Base-by-base conservation (phyloP, 2,113 vertebrate genomes). In the Poecilia latipinna region DNA sequence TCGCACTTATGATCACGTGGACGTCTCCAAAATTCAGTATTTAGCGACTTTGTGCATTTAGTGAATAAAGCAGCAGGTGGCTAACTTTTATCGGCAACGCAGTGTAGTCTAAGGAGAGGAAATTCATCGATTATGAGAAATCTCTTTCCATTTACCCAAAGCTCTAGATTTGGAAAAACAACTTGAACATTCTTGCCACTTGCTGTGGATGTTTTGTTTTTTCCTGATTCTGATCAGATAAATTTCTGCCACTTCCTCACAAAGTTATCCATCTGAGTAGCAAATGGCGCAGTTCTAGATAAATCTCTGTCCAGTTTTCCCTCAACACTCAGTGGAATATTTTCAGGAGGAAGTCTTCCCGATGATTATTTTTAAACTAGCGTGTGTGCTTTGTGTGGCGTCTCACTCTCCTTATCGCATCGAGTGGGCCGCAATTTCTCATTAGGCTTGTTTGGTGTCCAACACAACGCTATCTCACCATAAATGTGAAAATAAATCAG, bases 401-500 rank as follows among this genome's bases (percentile, higher is more conserved):
- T 67, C 24, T 74, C 12, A 33, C 4, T 65, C 65, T 48, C 11
- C 19, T 6, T 22, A 24, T 54, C 6, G 4, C 12, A 42, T 15
- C 2, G 10, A 37, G 10, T 11, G 2, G 10, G 10, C 10, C 35
- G 10, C 10, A 37, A 37, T 11, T 37, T 37, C 35, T 37, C 35
- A 37, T 10, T 12, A 12, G 0, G 35, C 35, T 37, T 11, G 35
- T 37, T 37, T 11, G 2, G 6, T 48, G 4, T 19, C 8, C 35
- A 2, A 1, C 35, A 37, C 35, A 11, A 37, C 35, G 35, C 8
- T 37, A 37, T 37, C 35, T 37, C 35, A 2, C 35, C 35, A 37
- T 37, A 37, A 37, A 37, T 11, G 44, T 72, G 76, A 70, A 51
- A 73, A 42, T 2, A n/a, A 70, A 77, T 75, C 82, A 65, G 66